Base-by-base conservation (phyloP, 2,797 vertebrate genomes). In the Gymnodraco acuticeps region DNA sequence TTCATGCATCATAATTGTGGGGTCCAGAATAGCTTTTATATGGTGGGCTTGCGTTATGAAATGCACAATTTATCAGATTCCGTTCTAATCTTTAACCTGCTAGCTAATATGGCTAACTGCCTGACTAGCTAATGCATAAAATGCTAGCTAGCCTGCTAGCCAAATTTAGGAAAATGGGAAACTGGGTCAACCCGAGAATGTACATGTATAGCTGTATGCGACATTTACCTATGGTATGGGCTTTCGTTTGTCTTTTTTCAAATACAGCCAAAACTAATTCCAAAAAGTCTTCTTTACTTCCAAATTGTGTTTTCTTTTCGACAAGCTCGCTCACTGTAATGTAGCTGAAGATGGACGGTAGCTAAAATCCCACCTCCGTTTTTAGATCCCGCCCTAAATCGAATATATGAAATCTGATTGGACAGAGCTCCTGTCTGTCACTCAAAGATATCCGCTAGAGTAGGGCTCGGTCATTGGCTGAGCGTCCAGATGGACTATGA, bases 271-370 rank as follows among this genome's bases (percentile, higher is more conserved):
- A 89, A 87, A 93, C 89, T 92, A 91, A 86, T 91, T 93, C 91
- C 90, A 91, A 73, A 90, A 87, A 92, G 79, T 93, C 92, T 93
- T 94, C 91, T 94, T 95, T 92, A 93, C 91, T 94, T 94, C 90
- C 93, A 91, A 93, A 92, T 89, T 93, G 83, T 93, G 88, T 92
- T 94, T 95, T 94, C 92, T 94, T 94, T 93, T 94, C 94, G 93
- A 92, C 91, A 95, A 93, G 93, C 95, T 93, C 91, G 90, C 84
- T 93, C 85, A 90, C 64, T 93, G 91, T 94, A 95, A 88, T 94
- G 90, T 93, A 93, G 92, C 92, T 94, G 94, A 96, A 96, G 94
- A 95, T 95, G 95, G 95, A 94, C 94, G 95, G 89, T 89, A 79
- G 91, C 92, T 90, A 92, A 85, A 73, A 87, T 90, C 91, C 93